A percentile compares a stretch with the other conserved stretches of the same genome.
Evolutionary conservation across 2,888 invertebrate genomes (phyloP).

Genomic region (Blastobasis adustella): DNA sequence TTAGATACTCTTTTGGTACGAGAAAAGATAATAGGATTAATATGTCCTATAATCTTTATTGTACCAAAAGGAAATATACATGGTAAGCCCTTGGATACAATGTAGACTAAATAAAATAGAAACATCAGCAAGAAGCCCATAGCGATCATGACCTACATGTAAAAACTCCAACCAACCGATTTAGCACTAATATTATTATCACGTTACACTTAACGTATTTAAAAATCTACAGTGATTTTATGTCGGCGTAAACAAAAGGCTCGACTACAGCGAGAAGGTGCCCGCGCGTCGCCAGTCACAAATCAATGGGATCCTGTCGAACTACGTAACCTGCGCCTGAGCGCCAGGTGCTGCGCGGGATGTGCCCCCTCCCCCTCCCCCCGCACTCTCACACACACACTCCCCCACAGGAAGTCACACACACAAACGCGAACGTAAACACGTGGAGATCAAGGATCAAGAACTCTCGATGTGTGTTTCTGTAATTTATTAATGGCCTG

Average conservation of each 20-base stretch:
- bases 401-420: constrained; percentile 43
- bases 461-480: constrained; percentile 46
- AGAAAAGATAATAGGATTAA: no score
- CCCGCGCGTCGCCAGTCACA: constrained; percentile 23
- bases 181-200: no score
- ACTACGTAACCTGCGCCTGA: constrained; percentile 48
- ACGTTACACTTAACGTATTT: no score
- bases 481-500: constrained; percentile 66
- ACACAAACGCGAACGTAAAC: constrained; percentile 31
- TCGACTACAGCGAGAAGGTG: no score
- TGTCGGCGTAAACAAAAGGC: no score
- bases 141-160: no score
- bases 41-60: no score
- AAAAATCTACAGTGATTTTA: no score
- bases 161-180: no score
- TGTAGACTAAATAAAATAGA: not conserved
- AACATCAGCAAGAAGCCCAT: no score
- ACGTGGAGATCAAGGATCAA: constrained; percentile 20
- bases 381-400: constrained; percentile 18
- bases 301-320: constrained; percentile 66
- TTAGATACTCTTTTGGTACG: not conserved
- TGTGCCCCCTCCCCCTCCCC: constrained; percentile 34
- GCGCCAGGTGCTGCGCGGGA: constrained; percentile 73
- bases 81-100: not conserved
- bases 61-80: no score